Conservation (phyloP, 2,888 invertebrate genomes). For the Apodemia zela region DNA sequence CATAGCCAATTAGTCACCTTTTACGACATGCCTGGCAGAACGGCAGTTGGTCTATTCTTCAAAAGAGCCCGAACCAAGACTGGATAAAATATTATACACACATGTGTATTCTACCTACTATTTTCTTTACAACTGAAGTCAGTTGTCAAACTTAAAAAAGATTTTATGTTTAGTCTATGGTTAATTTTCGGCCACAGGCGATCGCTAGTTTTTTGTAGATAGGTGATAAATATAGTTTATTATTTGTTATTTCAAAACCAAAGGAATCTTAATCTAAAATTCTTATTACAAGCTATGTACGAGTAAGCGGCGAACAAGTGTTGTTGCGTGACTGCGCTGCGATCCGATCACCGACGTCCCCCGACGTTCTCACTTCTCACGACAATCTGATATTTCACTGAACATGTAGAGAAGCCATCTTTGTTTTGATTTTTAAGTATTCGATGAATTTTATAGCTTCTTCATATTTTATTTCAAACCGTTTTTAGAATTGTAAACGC, state of each 20-base stretch:
- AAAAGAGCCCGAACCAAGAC: no score
- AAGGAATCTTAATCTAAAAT: constrained; percentile 50
- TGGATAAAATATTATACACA: no score
- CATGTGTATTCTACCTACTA: no score
- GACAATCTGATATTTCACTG: constrained; percentile 76
- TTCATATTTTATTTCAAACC: constrained; percentile 44
- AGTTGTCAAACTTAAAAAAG: no score
- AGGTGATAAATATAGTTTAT: not conserved
- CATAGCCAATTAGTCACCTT: no score
- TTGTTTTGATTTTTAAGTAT: constrained; percentile 52
- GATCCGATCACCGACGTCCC: constrained; percentile 46
- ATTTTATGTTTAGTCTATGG: no score
- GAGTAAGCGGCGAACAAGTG: constrained; percentile 41
- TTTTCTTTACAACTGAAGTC: no score
- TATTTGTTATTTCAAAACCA: constrained; percentile 10
- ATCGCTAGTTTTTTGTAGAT: no score
- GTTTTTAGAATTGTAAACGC: constrained; percentile 28
- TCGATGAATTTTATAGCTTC: constrained; percentile 49
- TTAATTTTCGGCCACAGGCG: no score
- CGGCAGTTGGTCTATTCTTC: no score
- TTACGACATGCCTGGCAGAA: no score
- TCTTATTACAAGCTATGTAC: constrained; percentile 44
- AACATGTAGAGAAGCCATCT: constrained; percentile 75
- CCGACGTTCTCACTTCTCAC: constrained; percentile 56
- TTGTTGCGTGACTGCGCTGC: constrained; percentile 62